phyloP scores from a whole-genome alignment of 2,113 vertebrate species.

The Oreochromis tanganicae region DNA sequence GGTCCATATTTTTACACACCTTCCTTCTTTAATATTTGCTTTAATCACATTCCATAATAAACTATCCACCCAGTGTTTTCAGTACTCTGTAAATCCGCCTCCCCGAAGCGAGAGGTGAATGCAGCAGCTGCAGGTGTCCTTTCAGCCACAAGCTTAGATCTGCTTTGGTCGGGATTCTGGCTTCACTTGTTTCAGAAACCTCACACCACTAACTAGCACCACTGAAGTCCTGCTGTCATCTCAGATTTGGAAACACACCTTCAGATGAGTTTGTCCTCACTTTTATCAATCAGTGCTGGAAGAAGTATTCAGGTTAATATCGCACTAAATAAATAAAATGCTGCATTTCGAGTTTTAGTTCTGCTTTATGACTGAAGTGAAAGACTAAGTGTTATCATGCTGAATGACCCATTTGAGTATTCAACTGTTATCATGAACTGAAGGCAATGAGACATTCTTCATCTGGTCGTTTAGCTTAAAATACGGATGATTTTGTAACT shows the following conservation, averaged over 20 bases:
- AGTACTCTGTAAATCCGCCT: conserved; percentile 38
- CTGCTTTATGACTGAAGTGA: background rate
- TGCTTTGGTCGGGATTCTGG: conserved; percentile 27
- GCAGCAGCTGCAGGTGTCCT: conserved; percentile 49
- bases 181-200: conserved; percentile 30
- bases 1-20: background rate
- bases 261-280: background rate
- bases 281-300: background rate
- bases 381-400: background rate
- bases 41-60: conserved; percentile 28
- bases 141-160: conserved; percentile 36
- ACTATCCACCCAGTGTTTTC: conserved; percentile 14
- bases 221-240: conserved; percentile 34
- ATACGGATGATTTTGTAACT: background rate
- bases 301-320: background rate
- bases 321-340: background rate
- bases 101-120: conserved; percentile 32
- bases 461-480: background rate
- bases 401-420: background rate
- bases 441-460: fast-evolving
- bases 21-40: conserved; percentile 4
- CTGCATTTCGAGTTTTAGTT: background rate
- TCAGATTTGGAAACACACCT: conserved; percentile 19
- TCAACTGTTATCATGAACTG: background rate
- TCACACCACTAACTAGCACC: background rate